These are phyloP conservation scores for Lepus townsendii DNA, from an alignment of 2,797 vertebrate genomes.

Conservation along the genomic window DNA sequence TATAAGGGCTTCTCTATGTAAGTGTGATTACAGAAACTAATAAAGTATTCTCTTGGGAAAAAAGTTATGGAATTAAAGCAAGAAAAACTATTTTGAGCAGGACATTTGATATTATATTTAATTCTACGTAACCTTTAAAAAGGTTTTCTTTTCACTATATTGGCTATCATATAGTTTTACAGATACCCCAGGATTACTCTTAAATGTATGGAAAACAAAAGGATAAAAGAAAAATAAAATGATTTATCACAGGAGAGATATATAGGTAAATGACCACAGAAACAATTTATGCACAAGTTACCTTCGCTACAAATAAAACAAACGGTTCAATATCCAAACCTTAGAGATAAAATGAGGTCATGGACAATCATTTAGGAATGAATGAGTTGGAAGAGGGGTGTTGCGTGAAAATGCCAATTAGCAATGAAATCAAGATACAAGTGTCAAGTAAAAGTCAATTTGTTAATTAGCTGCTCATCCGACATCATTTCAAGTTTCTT, in stretches of 20 bases:
- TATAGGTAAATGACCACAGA: slow-evolving; percentile 32
- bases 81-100: background rate
- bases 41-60: no score
- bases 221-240: slow-evolving; percentile 66
- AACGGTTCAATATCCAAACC: slow-evolving; percentile 8
- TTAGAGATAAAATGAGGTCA: slow-evolving; percentile 40
- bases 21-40: no score
- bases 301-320: slow-evolving; percentile 61
- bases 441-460: slow-evolving; percentile 41
- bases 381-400: slow-evolving; percentile 69
- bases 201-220: slow-evolving; percentile 69
- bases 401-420: slow-evolving; percentile 30
- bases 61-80: background rate
- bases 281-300: slow-evolving; percentile 50
- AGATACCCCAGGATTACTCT: slow-evolving; percentile 68
- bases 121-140: slow-evolving; percentile 25
- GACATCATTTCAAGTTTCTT: slow-evolving; percentile 44
- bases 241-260: slow-evolving; percentile 48
- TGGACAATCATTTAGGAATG: slow-evolving; percentile 47
- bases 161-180: slow-evolving; percentile 61
- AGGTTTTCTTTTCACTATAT: background rate
- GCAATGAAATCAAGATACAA: slow-evolving; percentile 52
- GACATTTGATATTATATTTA: background rate
- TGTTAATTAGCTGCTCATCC: slow-evolving; percentile 62
- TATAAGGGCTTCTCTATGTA: slow-evolving; percentile 85